These are phyloP conservation scores for Nezara viridula DNA, from an alignment of 2,888 invertebrate genomes.

Conservation along the genomic window DNA sequence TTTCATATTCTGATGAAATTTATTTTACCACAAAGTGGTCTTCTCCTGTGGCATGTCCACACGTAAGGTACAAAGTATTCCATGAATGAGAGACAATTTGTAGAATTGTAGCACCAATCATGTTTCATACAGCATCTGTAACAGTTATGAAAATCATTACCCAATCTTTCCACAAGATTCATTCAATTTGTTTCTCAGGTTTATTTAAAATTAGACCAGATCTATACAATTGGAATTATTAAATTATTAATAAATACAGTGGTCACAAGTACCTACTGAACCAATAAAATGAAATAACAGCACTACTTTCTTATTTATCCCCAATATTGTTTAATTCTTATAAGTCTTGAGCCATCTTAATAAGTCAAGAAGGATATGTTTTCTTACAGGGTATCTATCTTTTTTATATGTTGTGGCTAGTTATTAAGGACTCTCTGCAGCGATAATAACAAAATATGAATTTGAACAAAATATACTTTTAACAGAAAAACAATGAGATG, in stretches of 20 bases:
- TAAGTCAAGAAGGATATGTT: no score
- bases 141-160: conserved; percentile 51
- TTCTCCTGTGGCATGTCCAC: conserved; percentile 86
- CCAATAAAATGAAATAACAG: not conserved
- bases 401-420: no score
- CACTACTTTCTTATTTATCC: not conserved
- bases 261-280: not conserved
- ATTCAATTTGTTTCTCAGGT: not conserved
- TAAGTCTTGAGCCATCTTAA: not conserved
- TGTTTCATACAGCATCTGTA: conserved; percentile 86
- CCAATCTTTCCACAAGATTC: not conserved
- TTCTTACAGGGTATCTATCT: no score
- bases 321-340: not conserved
- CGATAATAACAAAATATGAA: no score
- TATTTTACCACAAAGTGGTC: conserved; percentile 81
- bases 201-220: not conserved
- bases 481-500: no score
- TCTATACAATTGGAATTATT: not conserved
- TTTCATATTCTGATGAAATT: not conserved
- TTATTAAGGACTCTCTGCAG: no score
- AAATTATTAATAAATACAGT: not conserved
- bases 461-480: no score
- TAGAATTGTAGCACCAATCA: conserved; percentile 86
- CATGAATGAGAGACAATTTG: conserved; percentile 83
- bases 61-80: conserved; percentile 90